A percentile compares a stretch with the other conserved stretches of the same genome.
Evolutionary conservation across 1,140 invertebrate genomes (phyloP).

Genomic region (Pseudoatta argentina): DNA sequence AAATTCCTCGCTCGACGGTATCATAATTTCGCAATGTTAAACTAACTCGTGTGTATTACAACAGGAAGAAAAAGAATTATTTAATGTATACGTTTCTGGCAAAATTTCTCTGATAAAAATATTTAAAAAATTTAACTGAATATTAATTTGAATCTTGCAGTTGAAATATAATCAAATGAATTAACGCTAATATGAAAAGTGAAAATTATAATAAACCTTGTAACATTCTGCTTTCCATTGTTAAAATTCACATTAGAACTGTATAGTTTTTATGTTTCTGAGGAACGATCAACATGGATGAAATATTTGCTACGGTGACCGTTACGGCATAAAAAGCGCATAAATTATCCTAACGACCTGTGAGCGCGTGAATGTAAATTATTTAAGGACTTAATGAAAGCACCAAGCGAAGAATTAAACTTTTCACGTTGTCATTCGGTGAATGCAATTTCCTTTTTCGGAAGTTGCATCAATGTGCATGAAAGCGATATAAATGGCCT

Average conservation of each 20-base stretch:
- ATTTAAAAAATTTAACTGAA: slow-evolving; percentile 31
- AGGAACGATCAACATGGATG: slow-evolving; percentile 41
- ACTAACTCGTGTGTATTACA: slow-evolving; percentile 31
- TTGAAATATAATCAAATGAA: neutral
- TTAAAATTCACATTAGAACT: neutral
- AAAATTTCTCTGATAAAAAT: slow-evolving; percentile 32
- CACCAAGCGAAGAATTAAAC: slow-evolving; percentile 53
- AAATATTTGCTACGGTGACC: slow-evolving; percentile 35
- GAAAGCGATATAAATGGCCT: slow-evolving; percentile 39
- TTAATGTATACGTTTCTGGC: neutral
- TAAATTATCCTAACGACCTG: slow-evolving; percentile 51
- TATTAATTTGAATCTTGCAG: slow-evolving; percentile 3
- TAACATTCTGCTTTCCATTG: neutral
- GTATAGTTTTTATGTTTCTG: slow-evolving; percentile 20
- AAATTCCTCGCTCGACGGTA: slow-evolving; percentile 7
- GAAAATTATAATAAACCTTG: neutral
- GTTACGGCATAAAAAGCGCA: slow-evolving; percentile 49
- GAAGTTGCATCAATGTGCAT: slow-evolving; percentile 25
- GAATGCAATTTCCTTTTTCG: slow-evolving; percentile 59
- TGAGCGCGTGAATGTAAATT: slow-evolving; percentile 52
- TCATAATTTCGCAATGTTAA: slow-evolving; percentile 21
- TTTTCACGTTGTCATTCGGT: slow-evolving; percentile 59
- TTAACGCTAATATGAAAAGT: neutral
- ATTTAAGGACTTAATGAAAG: slow-evolving; percentile 59
- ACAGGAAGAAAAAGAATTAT: neutral